Evolutionary conservation across 2,113 vertebrate species (phyloP).

Genomic region (Sula dactylatra): DNA sequence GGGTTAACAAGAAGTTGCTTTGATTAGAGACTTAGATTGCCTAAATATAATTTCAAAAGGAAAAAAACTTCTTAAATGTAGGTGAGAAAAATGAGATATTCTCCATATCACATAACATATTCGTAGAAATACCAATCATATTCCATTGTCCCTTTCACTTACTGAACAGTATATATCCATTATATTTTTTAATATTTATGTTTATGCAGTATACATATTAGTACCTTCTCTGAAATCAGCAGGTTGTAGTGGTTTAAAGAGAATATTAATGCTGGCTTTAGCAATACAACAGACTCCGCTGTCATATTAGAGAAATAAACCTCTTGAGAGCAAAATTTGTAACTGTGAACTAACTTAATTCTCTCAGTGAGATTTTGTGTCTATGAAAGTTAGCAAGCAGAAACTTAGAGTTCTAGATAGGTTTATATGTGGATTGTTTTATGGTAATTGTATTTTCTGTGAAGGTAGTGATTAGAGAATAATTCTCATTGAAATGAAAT

Average conservation of each 20-base stretch:
- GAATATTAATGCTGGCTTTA: neutral
- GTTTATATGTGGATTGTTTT: neutral
- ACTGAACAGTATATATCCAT: neutral
- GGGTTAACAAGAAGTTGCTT: neutral
- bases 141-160: neutral
- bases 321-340: neutral
- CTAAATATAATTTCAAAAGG: neutral
- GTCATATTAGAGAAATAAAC: neutral
- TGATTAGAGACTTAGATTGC: neutral
- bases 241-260: neutral
- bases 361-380: neutral
- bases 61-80: neutral
- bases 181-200: neutral
- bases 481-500: neutral
- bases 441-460: neutral
- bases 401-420: neutral
- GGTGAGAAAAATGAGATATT: neutral
- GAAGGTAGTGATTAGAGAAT: neutral
- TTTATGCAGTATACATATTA: neutral
- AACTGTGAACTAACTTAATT: neutral
- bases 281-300: neutral
- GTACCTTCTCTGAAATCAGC: neutral
- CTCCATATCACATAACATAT: neutral
- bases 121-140: neutral
- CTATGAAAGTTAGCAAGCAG: neutral